Base-by-base conservation (phyloP, 2,888 invertebrate genomes). In the Hetaerina titia region DNA sequence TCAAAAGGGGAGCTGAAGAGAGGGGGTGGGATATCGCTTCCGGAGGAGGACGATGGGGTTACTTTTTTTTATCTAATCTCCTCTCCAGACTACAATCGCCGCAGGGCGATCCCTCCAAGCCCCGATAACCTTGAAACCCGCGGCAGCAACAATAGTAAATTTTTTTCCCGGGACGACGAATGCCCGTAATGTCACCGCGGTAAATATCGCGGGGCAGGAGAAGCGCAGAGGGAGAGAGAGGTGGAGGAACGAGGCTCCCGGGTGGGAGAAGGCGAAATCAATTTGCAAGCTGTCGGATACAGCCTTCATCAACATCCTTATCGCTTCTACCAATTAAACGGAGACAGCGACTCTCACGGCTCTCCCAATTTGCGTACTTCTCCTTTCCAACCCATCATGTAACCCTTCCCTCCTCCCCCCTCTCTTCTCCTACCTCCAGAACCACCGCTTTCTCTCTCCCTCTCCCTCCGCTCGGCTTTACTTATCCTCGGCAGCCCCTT, bases 291-390 rank as follows among this genome's bases (percentile, higher is more conserved):
- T 90, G 90, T 90, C 90, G 25, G 60, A 63, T 17, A 63, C 90
- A 90, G 90, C 60, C 89, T 89, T 89, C 89, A 89, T 89, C 90
- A 90, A 90, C 90, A 60, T 90, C 90, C 60, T 90, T 90, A 90
- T 90, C 90, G 63, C 90, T 31, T 63, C 58, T 60, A 58, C 90
- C 90, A 90, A 90, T 90, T 90, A 90, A 64, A 63, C 63, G 60
- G 60, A 64, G 90, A 90, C 63, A 64, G 63, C 19, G 60, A 63
- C 63, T 19, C 17, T 45, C 63, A 64, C 90, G 31, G 63, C 2
- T 90, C 6, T 31, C 60, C 58, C 90, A 63, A 63, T 60, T 90
- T 90, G 90, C 90, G 15, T 90, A 25, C 90, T 63, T 4, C 90
- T 90, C 64, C 90, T 31, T 63, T 25, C 64, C 17, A 4, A 31